Percentiles rank a stretch among this genome's conserved stretches.
These are phyloP conservation scores for Bicyclus anynana DNA, from an alignment of 1,140 invertebrate genomes.

Conservation along the genomic window DNA sequence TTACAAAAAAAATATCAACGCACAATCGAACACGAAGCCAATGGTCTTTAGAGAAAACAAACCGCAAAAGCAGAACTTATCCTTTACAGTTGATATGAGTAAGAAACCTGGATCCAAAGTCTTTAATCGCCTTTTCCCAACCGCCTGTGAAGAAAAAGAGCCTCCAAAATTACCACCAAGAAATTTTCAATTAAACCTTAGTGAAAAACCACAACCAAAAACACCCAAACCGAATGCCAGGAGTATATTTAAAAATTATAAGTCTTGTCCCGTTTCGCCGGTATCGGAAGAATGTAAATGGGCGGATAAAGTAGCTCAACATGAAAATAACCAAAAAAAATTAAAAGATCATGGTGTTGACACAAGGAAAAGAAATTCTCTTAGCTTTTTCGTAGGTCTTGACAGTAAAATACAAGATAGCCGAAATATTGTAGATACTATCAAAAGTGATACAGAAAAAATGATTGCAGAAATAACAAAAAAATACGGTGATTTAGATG, in stretches of 20 bases:
- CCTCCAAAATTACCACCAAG: conserved; percentile 49
- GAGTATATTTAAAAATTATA: conserved; percentile 82
- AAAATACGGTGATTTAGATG: conserved; percentile 80
- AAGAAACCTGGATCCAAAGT: conserved; percentile 66
- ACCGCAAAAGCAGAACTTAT: conserved; percentile 43
- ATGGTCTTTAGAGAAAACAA: conserved; percentile 49
- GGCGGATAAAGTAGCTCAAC: conserved; percentile 69
- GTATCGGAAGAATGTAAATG: conserved; percentile 83
- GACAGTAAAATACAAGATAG: conserved; percentile 77
- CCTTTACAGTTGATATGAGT: conserved; percentile 64
- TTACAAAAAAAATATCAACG: conserved; percentile 38
- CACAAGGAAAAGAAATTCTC: conserved; percentile 72
- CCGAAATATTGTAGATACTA: conserved; percentile 79
- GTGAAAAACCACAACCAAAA: conserved; percentile 57
- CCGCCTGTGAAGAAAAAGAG: conserved; percentile 41
- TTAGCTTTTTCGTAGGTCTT: conserved; percentile 78
- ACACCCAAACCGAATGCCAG: conserved; percentile 68
- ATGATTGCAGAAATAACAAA: conserved; percentile 81
- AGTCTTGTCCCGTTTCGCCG: conserved; percentile 82
- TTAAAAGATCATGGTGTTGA: conserved; percentile 39
- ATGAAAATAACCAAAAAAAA: conserved; percentile 32
- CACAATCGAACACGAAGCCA: conserved; percentile 37
- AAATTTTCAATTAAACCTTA: conserved; percentile 69
- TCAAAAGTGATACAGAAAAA: conserved; percentile 79
- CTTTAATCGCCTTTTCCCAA: conserved; percentile 68